phyloP scores from a whole-genome alignment of 2,113 vertebrate genomes.

The Anguilla japonica region DNA sequence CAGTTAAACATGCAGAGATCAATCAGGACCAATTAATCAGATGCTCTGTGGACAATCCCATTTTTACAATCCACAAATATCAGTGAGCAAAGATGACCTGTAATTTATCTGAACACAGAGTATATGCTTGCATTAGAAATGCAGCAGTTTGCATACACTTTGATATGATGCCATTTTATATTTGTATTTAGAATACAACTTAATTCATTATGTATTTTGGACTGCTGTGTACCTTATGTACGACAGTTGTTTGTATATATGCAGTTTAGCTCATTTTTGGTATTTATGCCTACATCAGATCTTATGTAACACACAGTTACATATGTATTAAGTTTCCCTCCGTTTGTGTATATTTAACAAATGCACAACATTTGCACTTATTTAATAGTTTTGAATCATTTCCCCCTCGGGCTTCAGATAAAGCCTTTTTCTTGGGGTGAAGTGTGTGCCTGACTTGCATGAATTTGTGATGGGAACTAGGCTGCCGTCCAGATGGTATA shows the following conservation, averaged over 20 bases:
- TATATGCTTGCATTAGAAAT: background rate
- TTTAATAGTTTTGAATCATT: constrained; percentile 7
- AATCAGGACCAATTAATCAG: background rate
- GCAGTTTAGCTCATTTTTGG: no score
- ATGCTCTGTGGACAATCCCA: background rate
- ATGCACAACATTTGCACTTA: background rate
- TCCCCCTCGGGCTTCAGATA: constrained; percentile 1
- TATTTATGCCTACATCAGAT: background rate
- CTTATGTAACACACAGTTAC: background rate
- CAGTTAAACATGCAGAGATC: background rate
- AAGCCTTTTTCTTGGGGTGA: constrained; percentile 18
- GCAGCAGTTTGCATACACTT: background rate
- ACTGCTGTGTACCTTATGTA: background rate
- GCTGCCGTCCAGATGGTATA: constrained; percentile 28
- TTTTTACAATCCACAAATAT: background rate
- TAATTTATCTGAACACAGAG: background rate
- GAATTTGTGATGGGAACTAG: constrained; percentile 18
- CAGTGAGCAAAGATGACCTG: background rate
- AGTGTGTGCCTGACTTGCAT: constrained; percentile 25
- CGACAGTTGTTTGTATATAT: background rate
- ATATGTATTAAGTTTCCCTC: background rate
- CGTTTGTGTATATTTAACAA: no score
- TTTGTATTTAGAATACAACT: no score
- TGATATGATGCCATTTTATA: background rate
- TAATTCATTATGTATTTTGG: no score